phyloP scores from a whole-genome alignment of 1,140 invertebrate species.

The Chrysoperla carnea region DNA sequence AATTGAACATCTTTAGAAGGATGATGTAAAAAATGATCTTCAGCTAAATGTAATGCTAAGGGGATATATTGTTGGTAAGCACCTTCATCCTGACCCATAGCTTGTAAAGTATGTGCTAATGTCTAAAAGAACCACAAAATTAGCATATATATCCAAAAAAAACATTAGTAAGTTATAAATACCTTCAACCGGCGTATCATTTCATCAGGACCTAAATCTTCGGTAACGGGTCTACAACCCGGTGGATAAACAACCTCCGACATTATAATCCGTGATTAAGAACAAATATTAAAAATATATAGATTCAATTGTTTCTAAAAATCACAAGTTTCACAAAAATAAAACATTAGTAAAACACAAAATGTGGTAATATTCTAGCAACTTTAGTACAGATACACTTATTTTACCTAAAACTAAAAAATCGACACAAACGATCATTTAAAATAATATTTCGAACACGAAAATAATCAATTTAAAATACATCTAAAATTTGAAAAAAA shows the following conservation, averaged over 20 bases:
- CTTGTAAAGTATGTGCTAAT: slow-evolving; percentile 83
- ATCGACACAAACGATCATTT: too few species aligned
- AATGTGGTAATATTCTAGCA: too few species aligned
- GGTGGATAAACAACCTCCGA: slow-evolving; percentile 72
- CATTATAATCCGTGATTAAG: slow-evolving; percentile 21
- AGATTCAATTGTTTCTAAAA: too few species aligned
- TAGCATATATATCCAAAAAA: slow-evolving; percentile 1
- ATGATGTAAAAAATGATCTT: slow-evolving; percentile 84
- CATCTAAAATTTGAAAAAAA: too few species aligned
- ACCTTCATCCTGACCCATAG: slow-evolving; percentile 91
- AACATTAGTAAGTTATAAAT: slow-evolving; percentile 5
- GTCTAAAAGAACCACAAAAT: slow-evolving; percentile 32
- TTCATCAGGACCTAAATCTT: slow-evolving; percentile 89
- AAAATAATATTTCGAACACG: too few species aligned
- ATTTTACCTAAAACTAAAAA: too few species aligned
- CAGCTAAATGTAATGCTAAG: slow-evolving; percentile 81
- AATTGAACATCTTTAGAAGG: slow-evolving; percentile 84
- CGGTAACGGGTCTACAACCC: slow-evolving; percentile 72
- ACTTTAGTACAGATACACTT: too few species aligned
- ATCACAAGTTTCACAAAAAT: too few species aligned
- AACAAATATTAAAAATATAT: too few species aligned
- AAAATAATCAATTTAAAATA: too few species aligned
- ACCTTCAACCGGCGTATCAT: slow-evolving; percentile 86
- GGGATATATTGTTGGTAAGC: slow-evolving; percentile 87
- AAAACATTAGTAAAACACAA: too few species aligned